Evolutionary conservation across 2,113 vertebrate species (phyloP), one percentile per base, ranked within the genome.

Genomic region (Apteryx owenii): DNA sequence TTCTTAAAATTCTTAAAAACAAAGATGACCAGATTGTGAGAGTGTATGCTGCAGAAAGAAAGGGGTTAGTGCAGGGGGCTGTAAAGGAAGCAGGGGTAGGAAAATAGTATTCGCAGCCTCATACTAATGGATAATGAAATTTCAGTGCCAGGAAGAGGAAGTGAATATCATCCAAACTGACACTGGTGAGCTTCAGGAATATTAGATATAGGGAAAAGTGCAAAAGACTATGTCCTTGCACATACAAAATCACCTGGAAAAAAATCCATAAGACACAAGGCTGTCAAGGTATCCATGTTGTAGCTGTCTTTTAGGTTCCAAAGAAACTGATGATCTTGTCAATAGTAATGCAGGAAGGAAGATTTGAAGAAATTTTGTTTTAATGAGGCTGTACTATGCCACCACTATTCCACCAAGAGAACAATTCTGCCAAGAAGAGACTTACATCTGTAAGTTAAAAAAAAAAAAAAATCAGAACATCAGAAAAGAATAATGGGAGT

Each of bases 1-100:
- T 66, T 73, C 53, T 83, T 65, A 14, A 65, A 87, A 93, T 66
- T 73, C 53, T 83, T 65, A 14, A 65, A 87, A 93, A 9, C 22
- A 89, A 80, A 85, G 5, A 4, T 15, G 50, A 36, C 5, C 16
- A 72, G 9, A 2, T 17, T 88, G 26, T 31, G 80, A 29, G 0
- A 72, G 13, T 31, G 22, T 51, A 31, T 10, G 4, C 10, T 58
- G 40, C 5, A 90, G 25, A 85, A 94, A 65, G 21, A 56, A 50
- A 77, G 1, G 8, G 1, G 0, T 1, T 28, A 71, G 10, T 54
- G 14, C 31, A 72, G 9, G 3, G 71, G 50, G 44, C 14, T 29
- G 6, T 18, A 13, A 33, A 76, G 4, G 10, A 22, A 53, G 40
- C 36, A 2, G 2, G 3, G 64, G 4, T 9, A 44, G 2, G 15